These are phyloP conservation scores for Dissostichus mawsoni DNA, from an alignment of 2,113 vertebrate genomes.

Conservation along the genomic window DNA sequence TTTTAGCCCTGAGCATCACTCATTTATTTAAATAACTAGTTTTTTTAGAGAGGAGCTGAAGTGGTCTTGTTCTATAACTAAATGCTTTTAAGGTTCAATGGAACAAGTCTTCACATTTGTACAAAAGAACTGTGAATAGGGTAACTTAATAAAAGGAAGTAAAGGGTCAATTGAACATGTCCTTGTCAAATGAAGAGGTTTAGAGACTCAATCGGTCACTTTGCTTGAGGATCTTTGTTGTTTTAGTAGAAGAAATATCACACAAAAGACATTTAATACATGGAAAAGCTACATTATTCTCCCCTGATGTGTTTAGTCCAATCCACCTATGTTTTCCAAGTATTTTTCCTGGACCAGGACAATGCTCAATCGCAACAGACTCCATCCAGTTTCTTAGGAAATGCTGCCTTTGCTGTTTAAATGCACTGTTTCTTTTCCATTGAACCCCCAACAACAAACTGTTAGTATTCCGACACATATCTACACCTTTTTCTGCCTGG, in stretches of 20 bases:
- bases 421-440: constrained; percentile 47
- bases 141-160: background rate
- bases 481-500: constrained; percentile 38
- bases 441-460: constrained; percentile 60
- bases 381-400: background rate
- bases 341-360: background rate
- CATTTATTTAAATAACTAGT: background rate
- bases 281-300: background rate
- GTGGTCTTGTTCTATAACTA: background rate
- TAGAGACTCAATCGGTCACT: background rate
- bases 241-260: background rate
- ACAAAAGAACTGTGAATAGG: background rate
- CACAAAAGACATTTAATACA: background rate
- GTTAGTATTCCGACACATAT: constrained; percentile 57
- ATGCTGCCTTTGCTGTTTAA: constrained; percentile 31
- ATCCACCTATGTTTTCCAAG: background rate
- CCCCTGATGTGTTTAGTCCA: background rate
- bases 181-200: background rate
- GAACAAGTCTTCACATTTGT: background rate
- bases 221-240: background rate
- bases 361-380: background rate
- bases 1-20: background rate
- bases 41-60: background rate
- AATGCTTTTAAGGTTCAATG: background rate
- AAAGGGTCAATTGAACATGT: no score